These are phyloP conservation scores for Xiphorhynchus erythropygius DNA, from an alignment of 2,797 vertebrate species.

Conservation along the genomic window DNA sequence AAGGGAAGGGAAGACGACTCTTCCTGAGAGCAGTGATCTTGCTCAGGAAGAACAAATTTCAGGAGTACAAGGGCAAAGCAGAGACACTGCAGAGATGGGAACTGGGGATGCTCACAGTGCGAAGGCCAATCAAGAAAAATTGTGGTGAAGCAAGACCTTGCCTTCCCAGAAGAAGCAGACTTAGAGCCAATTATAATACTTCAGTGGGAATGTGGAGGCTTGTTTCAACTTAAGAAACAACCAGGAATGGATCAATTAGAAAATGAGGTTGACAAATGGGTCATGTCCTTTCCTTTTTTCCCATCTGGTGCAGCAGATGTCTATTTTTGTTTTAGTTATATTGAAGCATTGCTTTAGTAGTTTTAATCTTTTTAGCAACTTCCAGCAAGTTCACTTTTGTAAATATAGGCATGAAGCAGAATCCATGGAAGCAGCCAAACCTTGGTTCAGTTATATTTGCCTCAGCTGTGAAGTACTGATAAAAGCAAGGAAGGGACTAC, in stretches of 20 bases:
- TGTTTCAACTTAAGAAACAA: not conserved
- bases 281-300: not conserved
- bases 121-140: not conserved
- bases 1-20: too few relatives aligned
- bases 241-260: not conserved
- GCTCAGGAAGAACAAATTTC: not conserved
- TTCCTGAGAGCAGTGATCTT: not conserved
- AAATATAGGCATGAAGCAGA: not conserved
- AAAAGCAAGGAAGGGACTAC: not conserved
- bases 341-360: not conserved
- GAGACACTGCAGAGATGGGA: not conserved
- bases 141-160: not conserved
- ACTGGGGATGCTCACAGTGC: not conserved
- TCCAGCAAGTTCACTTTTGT: not conserved
- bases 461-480: not conserved
- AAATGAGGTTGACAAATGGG: not conserved
- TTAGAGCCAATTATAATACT: not conserved
- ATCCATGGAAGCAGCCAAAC: not conserved
- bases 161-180: not conserved
- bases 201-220: not conserved
- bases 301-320: conserved; percentile 13
- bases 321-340: not conserved
- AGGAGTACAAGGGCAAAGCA: not conserved
- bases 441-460: not conserved
- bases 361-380: not conserved